phyloP scores from a whole-genome alignment of 2,797 vertebrate species.

The Octomys mimax region DNA sequence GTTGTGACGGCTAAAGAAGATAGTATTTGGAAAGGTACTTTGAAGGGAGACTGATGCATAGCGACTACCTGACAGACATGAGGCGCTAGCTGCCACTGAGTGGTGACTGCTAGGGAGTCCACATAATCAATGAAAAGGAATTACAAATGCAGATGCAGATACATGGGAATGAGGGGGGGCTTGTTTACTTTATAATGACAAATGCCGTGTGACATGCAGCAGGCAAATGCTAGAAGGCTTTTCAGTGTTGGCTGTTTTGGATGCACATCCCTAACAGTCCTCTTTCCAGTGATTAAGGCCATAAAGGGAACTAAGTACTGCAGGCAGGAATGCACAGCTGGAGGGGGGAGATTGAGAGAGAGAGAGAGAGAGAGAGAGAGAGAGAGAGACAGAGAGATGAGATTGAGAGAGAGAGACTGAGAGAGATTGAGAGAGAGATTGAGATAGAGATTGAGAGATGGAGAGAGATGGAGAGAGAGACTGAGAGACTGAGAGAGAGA shows the following conservation, averaged over 20 bases:
- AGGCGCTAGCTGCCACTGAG: neutral
- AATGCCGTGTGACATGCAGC: neutral
- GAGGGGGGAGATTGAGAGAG: neutral
- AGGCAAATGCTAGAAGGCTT: neutral
- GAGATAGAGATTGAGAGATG: no score
- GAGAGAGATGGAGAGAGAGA: no score
- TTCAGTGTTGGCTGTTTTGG: neutral
- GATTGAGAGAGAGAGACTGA: no score
- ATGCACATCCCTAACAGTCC: neutral
- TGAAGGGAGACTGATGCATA: neutral
- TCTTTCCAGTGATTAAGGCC: neutral
- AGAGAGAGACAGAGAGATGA: no score
- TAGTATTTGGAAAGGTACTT: neutral
- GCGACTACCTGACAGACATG: neutral
- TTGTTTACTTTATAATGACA: slow-evolving; percentile 25
- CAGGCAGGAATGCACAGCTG: neutral
- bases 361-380: no score
- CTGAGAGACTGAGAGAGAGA: no score
- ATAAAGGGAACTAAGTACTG: neutral
- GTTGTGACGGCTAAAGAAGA: neutral
- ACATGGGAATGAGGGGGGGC: neutral
- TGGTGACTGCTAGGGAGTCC: neutral
- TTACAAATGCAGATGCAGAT: neutral
- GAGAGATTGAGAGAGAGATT: no score
- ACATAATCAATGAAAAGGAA: neutral